Conservation (phyloP, 2,797 vertebrate species). For the Gymnocypris eckloni region DNA sequence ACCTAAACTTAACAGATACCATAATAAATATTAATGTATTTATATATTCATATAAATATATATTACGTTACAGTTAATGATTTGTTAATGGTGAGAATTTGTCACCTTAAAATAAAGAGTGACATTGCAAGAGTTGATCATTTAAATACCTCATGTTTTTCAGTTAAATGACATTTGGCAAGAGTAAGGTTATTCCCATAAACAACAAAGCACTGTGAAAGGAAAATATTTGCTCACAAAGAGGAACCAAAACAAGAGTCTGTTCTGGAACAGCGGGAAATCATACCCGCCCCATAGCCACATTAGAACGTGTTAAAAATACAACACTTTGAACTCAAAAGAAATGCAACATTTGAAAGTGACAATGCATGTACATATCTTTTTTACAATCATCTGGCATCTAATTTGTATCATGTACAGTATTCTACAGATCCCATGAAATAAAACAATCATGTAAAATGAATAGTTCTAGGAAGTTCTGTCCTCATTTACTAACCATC, state of each 20-base stretch:
- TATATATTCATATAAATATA: too few relatives aligned
- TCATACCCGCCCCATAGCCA: background rate
- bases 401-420: background rate
- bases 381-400: background rate
- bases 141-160: background rate
- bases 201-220: background rate
- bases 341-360: background rate
- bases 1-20: too few relatives aligned
- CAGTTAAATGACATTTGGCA: slow-evolving; percentile 6
- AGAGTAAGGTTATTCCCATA: background rate
- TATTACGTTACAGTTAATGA: too few relatives aligned
- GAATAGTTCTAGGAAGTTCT: too few relatives aligned
- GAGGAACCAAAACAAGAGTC: background rate
- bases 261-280: slow-evolving; percentile 5
- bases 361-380: background rate
- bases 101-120: too few relatives aligned
- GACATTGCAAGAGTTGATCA: background rate
- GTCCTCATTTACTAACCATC: too few relatives aligned
- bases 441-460: too few relatives aligned
- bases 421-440: background rate
- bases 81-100: too few relatives aligned
- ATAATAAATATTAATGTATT: too few relatives aligned
- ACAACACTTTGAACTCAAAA: background rate
- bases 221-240: background rate
- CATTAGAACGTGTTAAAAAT: background rate